phyloP scores from a whole-genome alignment of 2,888 invertebrate genomes.

The Hydriomena furcata region DNA sequence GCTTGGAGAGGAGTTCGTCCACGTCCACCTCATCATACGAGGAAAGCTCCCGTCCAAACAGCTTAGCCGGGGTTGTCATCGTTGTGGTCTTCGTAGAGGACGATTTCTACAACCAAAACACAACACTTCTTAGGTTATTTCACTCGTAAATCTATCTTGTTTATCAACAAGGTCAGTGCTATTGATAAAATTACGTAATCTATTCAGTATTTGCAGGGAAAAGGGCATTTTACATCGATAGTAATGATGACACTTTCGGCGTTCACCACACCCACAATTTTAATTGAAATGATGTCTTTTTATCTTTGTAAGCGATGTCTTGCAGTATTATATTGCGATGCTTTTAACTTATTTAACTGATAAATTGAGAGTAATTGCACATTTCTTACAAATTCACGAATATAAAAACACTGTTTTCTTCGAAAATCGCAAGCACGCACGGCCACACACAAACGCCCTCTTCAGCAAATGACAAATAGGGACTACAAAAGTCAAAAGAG shows the following conservation, averaged over 20 bases:
- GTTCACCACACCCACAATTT: slow-evolving; percentile 72
- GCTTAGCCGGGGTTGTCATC: slow-evolving; percentile 94
- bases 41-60: slow-evolving; percentile 95
- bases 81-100: slow-evolving; percentile 94
- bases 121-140: slow-evolving; percentile 33
- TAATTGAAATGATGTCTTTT: slow-evolving; percentile 47
- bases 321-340: background rate
- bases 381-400: slow-evolving; percentile 47
- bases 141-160: slow-evolving; percentile 4
- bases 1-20: slow-evolving; percentile 95
- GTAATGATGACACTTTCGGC: slow-evolving; percentile 55
- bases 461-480: slow-evolving; percentile 62
- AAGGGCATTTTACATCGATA: slow-evolving; percentile 36
- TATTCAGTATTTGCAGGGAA: slow-evolving; percentile 57
- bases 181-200: slow-evolving; percentile 39
- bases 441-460: slow-evolving; percentile 49
- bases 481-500: slow-evolving; percentile 51
- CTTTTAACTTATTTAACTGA: background rate
- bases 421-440: slow-evolving; percentile 27
- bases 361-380: background rate
- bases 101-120: slow-evolving; percentile 88
- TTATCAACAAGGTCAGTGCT: background rate
- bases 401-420: slow-evolving; percentile 35
- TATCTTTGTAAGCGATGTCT: slow-evolving; percentile 9
- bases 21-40: slow-evolving; percentile 98